phyloP scores from a whole-genome alignment of 2,888 invertebrate species.

The Dynastes tityus region DNA sequence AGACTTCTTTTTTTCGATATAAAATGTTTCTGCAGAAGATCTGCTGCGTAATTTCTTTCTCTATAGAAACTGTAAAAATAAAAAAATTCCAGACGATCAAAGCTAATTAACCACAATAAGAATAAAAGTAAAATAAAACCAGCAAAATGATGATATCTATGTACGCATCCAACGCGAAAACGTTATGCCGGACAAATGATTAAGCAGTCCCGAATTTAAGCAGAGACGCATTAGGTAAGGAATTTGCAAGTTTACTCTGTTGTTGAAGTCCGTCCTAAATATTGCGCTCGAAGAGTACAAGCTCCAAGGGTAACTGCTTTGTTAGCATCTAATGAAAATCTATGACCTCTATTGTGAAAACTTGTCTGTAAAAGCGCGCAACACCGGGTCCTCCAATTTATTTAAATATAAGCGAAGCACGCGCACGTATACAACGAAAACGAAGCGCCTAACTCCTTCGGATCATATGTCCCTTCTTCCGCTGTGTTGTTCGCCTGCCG shows the following conservation, averaged over 20 bases:
- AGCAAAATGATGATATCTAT: too few species aligned
- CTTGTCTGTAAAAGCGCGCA: slow-evolving; percentile 53
- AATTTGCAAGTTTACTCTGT: slow-evolving; percentile 36
- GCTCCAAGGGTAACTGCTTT: slow-evolving; percentile 53
- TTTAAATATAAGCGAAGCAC: slow-evolving; percentile 39
- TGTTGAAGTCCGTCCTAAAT: slow-evolving; percentile 42
- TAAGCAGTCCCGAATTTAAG: slow-evolving; percentile 7
- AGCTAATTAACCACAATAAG: too few species aligned
- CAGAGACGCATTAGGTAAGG: slow-evolving; percentile 12
- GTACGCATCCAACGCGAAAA: not conserved
- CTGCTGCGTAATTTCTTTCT: too few species aligned
- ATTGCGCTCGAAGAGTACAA: slow-evolving; percentile 46
- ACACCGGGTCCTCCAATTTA: slow-evolving; percentile 33
- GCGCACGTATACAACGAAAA: slow-evolving; percentile 16
- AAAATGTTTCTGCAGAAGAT: too few species aligned
- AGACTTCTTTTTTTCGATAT: too few species aligned
- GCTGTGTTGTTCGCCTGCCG: not conserved
- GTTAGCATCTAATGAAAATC: slow-evolving; percentile 56
- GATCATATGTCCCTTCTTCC: slow-evolving; percentile 32
- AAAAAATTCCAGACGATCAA: too few species aligned
- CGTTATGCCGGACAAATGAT: slow-evolving; percentile 8
- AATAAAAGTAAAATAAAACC: too few species aligned
- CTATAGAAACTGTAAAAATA: too few species aligned
- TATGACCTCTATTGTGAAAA: slow-evolving; percentile 56
- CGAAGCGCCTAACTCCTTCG: slow-evolving; percentile 15